Conservation (phyloP, 1,140 invertebrate genomes). For the Phymastichus coffea region DNA sequence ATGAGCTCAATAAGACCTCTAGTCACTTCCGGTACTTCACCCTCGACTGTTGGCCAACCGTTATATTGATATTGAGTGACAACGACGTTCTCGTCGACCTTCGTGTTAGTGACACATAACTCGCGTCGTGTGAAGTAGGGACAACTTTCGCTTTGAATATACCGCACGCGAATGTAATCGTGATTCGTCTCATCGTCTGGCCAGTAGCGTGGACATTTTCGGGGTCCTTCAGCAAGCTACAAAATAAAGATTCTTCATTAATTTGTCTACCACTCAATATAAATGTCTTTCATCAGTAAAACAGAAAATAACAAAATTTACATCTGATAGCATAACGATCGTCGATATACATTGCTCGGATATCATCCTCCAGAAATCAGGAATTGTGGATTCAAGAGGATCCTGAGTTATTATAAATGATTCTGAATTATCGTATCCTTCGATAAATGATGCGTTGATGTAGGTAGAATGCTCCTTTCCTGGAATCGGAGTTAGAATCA, state of each 20-base stretch:
- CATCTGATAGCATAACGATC: conserved; percentile 92
- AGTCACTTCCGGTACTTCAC: conserved; percentile 83
- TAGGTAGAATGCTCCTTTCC: conserved; percentile 89
- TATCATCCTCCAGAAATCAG: conserved; percentile 97
- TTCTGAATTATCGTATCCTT: conserved; percentile 91
- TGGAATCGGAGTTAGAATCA: conserved; percentile 80
- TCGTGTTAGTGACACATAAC: conserved; percentile 75
- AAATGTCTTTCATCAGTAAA: background rate
- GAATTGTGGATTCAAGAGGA: conserved; percentile 82
- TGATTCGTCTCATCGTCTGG: conserved; percentile 81
- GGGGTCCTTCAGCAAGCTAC: conserved; percentile 68
- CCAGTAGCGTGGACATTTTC: conserved; percentile 90
- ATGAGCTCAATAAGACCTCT: conserved; percentile 79
- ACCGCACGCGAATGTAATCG: conserved; percentile 82
- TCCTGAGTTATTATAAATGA: conserved; percentile 96
- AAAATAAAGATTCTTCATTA: conserved; percentile 26
- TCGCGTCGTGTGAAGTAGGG: conserved; percentile 83
- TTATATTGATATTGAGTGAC: conserved; percentile 87
- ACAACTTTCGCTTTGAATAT: conserved; percentile 83
- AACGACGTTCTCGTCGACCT: conserved; percentile 67
- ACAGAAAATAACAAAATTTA: conserved; percentile 52
- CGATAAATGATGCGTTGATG: conserved; percentile 96
- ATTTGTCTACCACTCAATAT: background rate
- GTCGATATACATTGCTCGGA: conserved; percentile 89
- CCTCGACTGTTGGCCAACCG: conserved; percentile 84